Base-by-base conservation (phyloP, 2,797 vertebrate species). In the Parauchenoglanis punctatus region DNA sequence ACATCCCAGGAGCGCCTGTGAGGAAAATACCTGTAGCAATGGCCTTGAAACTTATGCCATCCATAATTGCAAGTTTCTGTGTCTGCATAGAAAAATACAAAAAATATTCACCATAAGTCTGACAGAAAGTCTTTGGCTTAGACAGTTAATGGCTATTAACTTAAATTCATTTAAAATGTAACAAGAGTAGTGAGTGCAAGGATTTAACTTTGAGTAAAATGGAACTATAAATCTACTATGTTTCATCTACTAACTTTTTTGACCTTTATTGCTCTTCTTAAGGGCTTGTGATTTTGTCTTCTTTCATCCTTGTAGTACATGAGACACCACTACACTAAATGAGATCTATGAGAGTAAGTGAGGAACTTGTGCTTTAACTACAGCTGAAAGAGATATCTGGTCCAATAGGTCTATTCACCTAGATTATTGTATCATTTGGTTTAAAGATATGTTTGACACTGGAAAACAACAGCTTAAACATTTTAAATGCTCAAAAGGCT, bases 11-110 rank as follows among this genome's bases (percentile, higher is more conserved):
- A 97, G 86, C 96, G 97, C 6, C 98, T 96, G 28, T 97, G 96
- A 2, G 97, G 97, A 13, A 97, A 97, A 93, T 98, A 98, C 91
- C 96, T 99, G 94, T 99, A 99, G 94, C 99, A 99, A 86, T 99
- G 97, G 23, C 99, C 97, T 91, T 99, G 98, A 92, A 99, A 99
- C 90, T 99, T 99, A 92, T 99, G 98, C 99, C 99, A 99, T 86
- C 98, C 97, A 0, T 98, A 98, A 92, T 96, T 97, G 92, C 99
- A 99, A 0, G 92, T 95, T 93, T 99, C 97, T 0, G 97, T 99
- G 91, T 99, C 99, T 99, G 94, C 78, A 88, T 25, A 82, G 73
- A 76, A 81, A 81, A 88, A 46, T 54, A 3, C 8, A 10, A 4
- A 89, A 28, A 2, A 90, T 17, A 65, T 31, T 13, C 25, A 52